phyloP scores from a whole-genome alignment of 2,888 invertebrate genomes.

The Drosophila koepferae region DNA sequence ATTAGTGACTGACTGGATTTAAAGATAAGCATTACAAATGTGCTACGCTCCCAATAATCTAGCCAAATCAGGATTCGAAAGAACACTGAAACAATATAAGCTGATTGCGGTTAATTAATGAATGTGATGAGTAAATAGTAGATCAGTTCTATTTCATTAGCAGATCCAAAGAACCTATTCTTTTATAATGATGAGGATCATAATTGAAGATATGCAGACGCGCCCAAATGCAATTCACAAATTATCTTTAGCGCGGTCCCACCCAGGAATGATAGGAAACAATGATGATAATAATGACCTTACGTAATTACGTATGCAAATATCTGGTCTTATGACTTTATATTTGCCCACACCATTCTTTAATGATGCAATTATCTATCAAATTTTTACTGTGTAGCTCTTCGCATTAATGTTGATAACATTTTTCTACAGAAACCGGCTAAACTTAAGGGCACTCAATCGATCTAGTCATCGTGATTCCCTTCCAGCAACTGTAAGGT shows the following conservation, averaged over 20 bases:
- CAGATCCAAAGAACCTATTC: neutral
- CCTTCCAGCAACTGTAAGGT: neutral
- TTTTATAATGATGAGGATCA: neutral
- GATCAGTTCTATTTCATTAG: slow-evolving; percentile 6
- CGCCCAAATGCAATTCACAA: slow-evolving; percentile 24
- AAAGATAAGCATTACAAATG: slow-evolving; percentile 4
- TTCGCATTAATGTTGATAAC: neutral
- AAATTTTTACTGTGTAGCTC: neutral
- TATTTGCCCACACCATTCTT: slow-evolving; percentile 4
- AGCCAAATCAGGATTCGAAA: neutral
- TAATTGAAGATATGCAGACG: slow-evolving; percentile 17
- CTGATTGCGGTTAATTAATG: neutral
- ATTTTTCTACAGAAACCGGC: neutral
- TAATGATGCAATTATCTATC: neutral
- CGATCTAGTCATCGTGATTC: neutral
- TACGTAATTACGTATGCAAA: neutral
- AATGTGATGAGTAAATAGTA: neutral
- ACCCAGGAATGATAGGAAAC: slow-evolving; percentile 14
- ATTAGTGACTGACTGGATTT: slow-evolving; percentile 8
- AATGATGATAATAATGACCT: slow-evolving; percentile 9
- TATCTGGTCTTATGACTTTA: neutral
- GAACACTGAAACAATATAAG: neutral
- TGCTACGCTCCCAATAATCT: neutral
- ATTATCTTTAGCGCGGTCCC: neutral
- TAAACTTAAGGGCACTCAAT: neutral